phyloP scores from a whole-genome alignment of 64 coral and sea anemone genomes.

The Montipora capricornis region DNA sequence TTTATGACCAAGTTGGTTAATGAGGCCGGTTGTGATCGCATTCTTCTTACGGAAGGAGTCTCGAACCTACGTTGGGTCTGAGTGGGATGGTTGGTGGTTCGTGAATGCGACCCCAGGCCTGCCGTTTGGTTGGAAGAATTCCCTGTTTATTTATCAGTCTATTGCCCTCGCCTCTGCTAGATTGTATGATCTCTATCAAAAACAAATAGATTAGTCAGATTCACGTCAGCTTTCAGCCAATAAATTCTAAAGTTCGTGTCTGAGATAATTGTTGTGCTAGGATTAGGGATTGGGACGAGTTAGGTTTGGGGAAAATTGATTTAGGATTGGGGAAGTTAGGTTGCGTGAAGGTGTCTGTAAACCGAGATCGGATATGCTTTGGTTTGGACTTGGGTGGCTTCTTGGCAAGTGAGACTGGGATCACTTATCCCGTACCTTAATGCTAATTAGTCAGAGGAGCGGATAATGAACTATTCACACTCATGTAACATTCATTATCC shows the following conservation, averaged over 20 bases:
- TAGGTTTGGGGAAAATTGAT: too few species aligned
- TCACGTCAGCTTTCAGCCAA: too few species aligned
- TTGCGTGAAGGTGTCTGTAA: too few species aligned
- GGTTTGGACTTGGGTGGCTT: too few species aligned
- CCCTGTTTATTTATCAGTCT: slow-evolving; percentile 29
- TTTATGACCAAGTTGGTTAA: not conserved
- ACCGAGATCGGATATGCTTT: too few species aligned
- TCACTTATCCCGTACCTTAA: not conserved
- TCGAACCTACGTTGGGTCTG: not conserved
- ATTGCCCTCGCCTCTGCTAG: not conserved
- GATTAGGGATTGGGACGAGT: too few species aligned
- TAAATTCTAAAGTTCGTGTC: too few species aligned
- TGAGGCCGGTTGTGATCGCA: slow-evolving; percentile 10
- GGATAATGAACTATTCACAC: not conserved
- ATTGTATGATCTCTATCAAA: too few species aligned
- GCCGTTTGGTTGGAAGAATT: slow-evolving; percentile 42
- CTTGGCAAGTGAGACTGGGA: not conserved
- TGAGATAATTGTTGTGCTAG: too few species aligned
- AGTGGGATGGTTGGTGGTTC: slow-evolving; percentile 27
- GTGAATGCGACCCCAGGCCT: not conserved
- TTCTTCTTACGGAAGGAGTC: slow-evolving; percentile 19
- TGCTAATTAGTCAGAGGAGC: too few species aligned
- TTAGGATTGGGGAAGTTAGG: too few species aligned
- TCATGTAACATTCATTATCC: not conserved
- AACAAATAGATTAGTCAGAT: too few species aligned